A percentile compares a stretch with the other conserved stretches of the same genome.
Conservation (phyloP, 2,113 vertebrate genomes). For the Leuciscus idus region DNA sequence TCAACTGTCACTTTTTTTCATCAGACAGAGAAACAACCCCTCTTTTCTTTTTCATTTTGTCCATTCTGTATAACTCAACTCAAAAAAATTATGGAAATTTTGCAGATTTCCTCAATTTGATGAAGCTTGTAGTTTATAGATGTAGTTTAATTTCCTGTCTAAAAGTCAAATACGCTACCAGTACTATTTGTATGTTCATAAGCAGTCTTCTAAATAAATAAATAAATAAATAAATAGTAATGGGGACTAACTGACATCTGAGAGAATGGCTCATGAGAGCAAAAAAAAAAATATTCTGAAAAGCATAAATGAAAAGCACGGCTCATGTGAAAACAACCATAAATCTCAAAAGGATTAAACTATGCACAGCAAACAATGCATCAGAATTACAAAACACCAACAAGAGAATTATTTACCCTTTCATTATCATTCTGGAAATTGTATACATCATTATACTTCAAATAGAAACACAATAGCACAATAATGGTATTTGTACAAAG, state of each 20-base stretch:
- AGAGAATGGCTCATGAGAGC: not conserved
- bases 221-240: conserved; percentile 42
- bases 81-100: too few species aligned
- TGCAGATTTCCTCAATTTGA: conserved; percentile 61
- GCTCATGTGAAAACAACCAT: not conserved
- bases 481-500: conserved; percentile 13
- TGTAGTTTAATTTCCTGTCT: conserved; percentile 58
- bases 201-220: conserved; percentile 49
- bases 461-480: not conserved
- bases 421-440: not conserved
- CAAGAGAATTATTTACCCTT: not conserved
- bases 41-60: conserved; percentile 43
- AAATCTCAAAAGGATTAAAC: not conserved
- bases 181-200: not conserved
- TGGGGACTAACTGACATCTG: too few species aligned
- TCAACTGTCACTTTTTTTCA: conserved; percentile 63
- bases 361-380: not conserved
- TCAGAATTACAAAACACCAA: not conserved
- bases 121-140: conserved; percentile 59
- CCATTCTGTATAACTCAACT: conserved; percentile 37
- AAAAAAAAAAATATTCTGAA: not conserved
- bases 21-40: not conserved
- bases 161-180: conserved; percentile 48
- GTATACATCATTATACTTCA: not conserved
- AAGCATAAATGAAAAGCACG: not conserved